Evolutionary conservation across 1,140 invertebrate species (phyloP).

Genomic region (Lordiphosa collinella): DNA sequence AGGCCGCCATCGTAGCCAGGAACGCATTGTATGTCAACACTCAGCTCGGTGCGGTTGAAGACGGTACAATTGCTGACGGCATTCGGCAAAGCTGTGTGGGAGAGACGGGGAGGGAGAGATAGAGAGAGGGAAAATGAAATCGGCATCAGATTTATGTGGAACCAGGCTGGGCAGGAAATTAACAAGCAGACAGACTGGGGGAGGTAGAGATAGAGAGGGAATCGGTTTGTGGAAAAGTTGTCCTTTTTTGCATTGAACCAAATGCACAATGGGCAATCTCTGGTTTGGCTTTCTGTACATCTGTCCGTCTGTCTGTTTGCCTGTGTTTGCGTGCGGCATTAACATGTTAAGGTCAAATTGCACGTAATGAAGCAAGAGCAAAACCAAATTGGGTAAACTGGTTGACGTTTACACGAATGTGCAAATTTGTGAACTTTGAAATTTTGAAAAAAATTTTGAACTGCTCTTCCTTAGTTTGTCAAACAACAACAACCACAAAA

Average conservation of each 20-base stretch:
- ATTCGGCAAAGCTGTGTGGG: conserved; percentile 83
- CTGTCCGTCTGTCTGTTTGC: conserved; percentile 12
- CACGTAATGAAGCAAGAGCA: conserved; percentile 40
- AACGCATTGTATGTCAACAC: conserved; percentile 87
- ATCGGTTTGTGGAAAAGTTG: conserved; percentile 13
- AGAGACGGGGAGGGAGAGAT: not conserved
- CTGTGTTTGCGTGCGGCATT: conserved; percentile 51
- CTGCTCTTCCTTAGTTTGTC: too few species aligned
- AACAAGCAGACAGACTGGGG: conserved; percentile 21
- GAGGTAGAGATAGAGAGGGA: not conserved
- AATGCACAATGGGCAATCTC: conserved; percentile 38
- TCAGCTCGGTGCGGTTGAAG: conserved; percentile 86
- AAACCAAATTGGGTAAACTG: conserved; percentile 3
- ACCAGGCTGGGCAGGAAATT: conserved; percentile 44
- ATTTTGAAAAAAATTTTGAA: too few species aligned
- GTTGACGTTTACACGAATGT: not conserved
- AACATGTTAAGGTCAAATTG: conserved; percentile 59
- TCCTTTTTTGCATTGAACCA: conserved; percentile 17
- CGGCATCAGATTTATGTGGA: conserved; percentile 47
- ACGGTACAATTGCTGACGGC: conserved; percentile 86
- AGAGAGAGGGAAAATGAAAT: conserved; percentile 1
- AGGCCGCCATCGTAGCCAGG: conserved; percentile 90
- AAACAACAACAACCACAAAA: too few species aligned
- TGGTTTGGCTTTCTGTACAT: conserved; percentile 26
- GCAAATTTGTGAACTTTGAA: not conserved